Evolutionary conservation across 1,140 invertebrate species (phyloP), one percentile per base, ranked within the genome.

Genomic region (Tetramorium alpestre): DNA sequence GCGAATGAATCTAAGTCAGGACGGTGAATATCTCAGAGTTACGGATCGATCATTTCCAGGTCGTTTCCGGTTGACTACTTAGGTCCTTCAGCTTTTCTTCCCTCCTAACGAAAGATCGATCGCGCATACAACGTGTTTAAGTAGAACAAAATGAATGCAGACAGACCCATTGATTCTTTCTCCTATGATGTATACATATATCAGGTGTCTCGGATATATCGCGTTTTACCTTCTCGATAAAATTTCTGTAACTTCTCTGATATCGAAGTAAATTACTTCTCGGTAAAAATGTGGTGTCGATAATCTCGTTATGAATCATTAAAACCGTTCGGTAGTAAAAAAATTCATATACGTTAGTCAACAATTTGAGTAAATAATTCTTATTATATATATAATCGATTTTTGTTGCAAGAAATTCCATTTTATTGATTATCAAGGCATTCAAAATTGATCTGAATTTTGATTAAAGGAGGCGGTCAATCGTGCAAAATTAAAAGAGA

Each of bases 401-500:
- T 4, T 49, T 70, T 18, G 6, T 38, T 72, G 0, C 18, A n/a
- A 4, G 6, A 33, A 56, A 73, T 16, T 73, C 11, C 8, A 2
- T 38, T 49, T 56, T 38, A 38, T 47, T 3, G 11, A 56, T 73
- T 8, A n/a, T 38, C 28, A n/a, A 56, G 5, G 4, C 33, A 2
- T 58, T 0, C 2, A 16, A 73, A 22, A 56, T 76, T 16, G 16
- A 38, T 75, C 8, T 64, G 22, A 49, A 49, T 13, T 6, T 76
- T 44, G 13, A 76, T 16, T 16, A 76, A n/a, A 58, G 8, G 13
- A 44, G 6, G 25, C 0, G 22, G 3, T 25, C 18, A 16, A 22
- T 76, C 25, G 16, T 28, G 16, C 4, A 47, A 51, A 75, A 62
- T 56, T 84, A 41, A 64, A 28, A 64, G 22, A 73, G 75, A 64